Percentiles rank a stretch among this genome's conserved stretches.
Conservation (phyloP, 2,888 invertebrate species). For the Caenorhabditis macrosperma region DNA sequence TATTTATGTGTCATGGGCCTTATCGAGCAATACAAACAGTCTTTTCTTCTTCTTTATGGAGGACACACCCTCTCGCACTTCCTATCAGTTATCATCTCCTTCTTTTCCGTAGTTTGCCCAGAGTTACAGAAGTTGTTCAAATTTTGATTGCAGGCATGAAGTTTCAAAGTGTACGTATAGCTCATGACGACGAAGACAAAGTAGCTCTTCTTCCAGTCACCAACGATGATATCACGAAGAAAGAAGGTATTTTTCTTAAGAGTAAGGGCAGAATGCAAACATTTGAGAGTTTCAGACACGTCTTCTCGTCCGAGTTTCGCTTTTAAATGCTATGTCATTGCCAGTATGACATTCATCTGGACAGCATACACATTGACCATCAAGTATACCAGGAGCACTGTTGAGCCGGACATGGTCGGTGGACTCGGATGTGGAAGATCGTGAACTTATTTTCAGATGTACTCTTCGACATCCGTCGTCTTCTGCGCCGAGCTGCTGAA, state of each 20-base stretch:
- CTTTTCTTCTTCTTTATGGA: not conserved
- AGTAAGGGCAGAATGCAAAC: too few species aligned
- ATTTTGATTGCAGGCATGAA: constrained; percentile 32
- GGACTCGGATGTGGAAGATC: not conserved
- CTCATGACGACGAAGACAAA: constrained; percentile 32
- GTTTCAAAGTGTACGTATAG: constrained; percentile 45
- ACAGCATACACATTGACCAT: constrained; percentile 80
- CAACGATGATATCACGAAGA: constrained; percentile 21
- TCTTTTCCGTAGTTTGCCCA: not conserved
- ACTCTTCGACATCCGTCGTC: constrained; percentile 77
- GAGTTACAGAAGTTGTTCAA: too few species aligned
- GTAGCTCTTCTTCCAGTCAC: constrained; percentile 31
- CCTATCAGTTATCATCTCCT: constrained; percentile 5
- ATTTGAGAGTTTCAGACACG: constrained; percentile 17
- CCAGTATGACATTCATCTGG: constrained; percentile 79
- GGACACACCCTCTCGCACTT: constrained; percentile 8
- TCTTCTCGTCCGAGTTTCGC: constrained; percentile 33
- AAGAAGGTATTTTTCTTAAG: constrained; percentile 25
- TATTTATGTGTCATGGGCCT: constrained; percentile 3
- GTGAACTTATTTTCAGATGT: constrained; percentile 61
- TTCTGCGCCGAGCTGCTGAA: constrained; percentile 77
- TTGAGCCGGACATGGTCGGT: constrained; percentile 65
- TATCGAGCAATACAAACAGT: not conserved
- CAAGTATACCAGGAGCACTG: constrained; percentile 77
- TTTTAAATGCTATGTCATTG: constrained; percentile 76